Evolutionary conservation across 2,888 invertebrate genomes (phyloP), one percentile per base, ranked within the genome.

Genomic region (Conistra vaccinii): DNA sequence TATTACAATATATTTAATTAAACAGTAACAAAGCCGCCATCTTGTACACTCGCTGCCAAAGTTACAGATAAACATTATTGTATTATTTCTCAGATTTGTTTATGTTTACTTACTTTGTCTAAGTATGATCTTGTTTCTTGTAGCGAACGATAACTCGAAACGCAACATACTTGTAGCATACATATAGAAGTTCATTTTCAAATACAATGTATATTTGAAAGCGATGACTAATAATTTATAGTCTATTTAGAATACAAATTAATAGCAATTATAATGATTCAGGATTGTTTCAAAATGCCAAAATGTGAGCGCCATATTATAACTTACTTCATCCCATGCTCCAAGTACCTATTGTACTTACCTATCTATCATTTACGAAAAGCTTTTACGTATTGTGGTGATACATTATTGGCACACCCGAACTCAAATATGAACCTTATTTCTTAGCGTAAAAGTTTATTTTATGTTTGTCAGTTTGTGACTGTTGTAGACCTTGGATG

Each of bases 371-470:
- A 58, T 70, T 63, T 42, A 57, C 32, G 69, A 76, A 42, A 69
- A 45, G 63, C 78, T 58, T 70, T 77, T n/a, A 57, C 62, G 55
- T 63, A 76, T 77, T 62, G 51, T 77, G 45, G 20, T 12, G 23
- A 35, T 62, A 76, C 23, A 62, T 32, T 32, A 62, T 32, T 32
- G 39, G 2, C 45, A 32, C 48, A 62, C 35, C n/a, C 17, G 23
- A 39, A 57, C 32, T 45, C 23, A n/a, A 57, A 78, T 7, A 58
- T 20, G 48, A 51, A 57, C 62, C 32, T 51, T 69, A 78, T 26
- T 14, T 5, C 39, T 26, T 20, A 23, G 12, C 0, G 0, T 26
- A 10, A 69, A 51, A 62, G 62, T 63, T 57, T n/a, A 78, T 63
- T 77, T 55, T 63, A 4, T 17, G 1, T 32, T 68, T 29, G 23